Base-by-base conservation (phyloP, 1,140 invertebrate genomes). In the Brachionus sp. region DNA sequence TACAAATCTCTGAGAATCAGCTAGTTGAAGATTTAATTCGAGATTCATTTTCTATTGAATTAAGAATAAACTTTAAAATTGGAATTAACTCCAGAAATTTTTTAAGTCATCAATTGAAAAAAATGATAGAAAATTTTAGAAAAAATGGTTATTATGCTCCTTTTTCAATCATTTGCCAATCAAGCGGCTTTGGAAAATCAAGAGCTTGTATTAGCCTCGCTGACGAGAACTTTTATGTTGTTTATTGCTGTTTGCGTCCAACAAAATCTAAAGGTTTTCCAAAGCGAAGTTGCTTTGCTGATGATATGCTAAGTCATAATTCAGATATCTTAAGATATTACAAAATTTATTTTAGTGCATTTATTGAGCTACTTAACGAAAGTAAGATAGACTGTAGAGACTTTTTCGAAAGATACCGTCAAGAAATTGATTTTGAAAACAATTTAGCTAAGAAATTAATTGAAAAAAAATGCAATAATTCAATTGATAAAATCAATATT, bases 71-170 rank as follows among this genome's bases (percentile, higher is more conserved):
- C n/a, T n/a, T n/a, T n/a, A n/a, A n/a, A n/a, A n/a, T n/a, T n/a
- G n/a, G n/a, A n/a, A n/a, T n/a, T n/a, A n/a, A n/a, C n/a, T n/a
- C n/a, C n/a, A n/a, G n/a, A n/a, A n/a, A n/a, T n/a, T n/a, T n/a
- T n/a, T n/a, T n/a, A n/a, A n/a, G n/a, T n/a, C n/a, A n/a, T n/a
- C n/a, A n/a, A n/a, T n/a, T 39, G 37, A 39, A 39, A 9, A 39
- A 39, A 39, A 9, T 39, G 37, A 16, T 64, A 19, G 4, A 7
- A 23, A 16, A 10, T n/a, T n/a, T n/a, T n/a, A n/a, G n/a, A n/a
- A n/a, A n/a, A n/a, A n/a, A n/a, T n/a, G n/a, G n/a, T n/a, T 75
- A 75, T 46, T 37, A 75, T 46, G 70, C 10, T 3, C 70, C 70
- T 2, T 75, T 16, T 23, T 3, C 70, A 5, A 19, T 23, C 12